Evolutionary conservation across 2,113 vertebrate species (phyloP), one percentile per base, ranked within the genome.

Genomic region (Scytalopus superciliaris): DNA sequence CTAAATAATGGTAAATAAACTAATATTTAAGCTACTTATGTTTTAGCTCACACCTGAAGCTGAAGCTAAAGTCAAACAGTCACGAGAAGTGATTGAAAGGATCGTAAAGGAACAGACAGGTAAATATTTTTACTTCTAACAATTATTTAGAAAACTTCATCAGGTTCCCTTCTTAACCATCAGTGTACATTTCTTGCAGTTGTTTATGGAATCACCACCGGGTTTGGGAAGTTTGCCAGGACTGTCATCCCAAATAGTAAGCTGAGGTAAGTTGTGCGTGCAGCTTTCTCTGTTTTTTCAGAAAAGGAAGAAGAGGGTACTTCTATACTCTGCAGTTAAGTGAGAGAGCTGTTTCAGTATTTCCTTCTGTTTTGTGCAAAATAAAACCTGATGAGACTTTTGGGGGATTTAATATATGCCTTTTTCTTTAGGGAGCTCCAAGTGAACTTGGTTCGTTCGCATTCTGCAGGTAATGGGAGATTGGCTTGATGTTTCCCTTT

Each of bases 161-260:
- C 10, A 12, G 53, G 14, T 73, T 24, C 14, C 9, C 19, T 75
- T 70, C 39, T 94, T 85, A 96, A 86, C 52, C 68, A 84, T 50
- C 23, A 33, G 15, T 33, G 15, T 81, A 18, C 45, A 5, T 97
- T 90, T 91, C 55, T 90, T 98, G 75, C 96, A 99, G 99, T 99
- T 93, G 99, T 99, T 77, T 99, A 99, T 45, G 99, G 99, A 96
- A 99, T 99, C 95, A 99, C 99, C 27, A 99, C 99, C 0, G 99
- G 99, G 30, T 99, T 99, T 98, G 99, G 99, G 21, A 99, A 99
- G 95, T 99, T 99, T 98, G 99, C 99, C 80, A 98, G 98, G 68
- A 99, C 99, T 24, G 98, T 99, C 59, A 99, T 99, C 96, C 99
- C 99, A 74, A 94, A 98, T 96, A 98, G 95, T 94, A 99, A 99